A percentile compares a stretch with the other conserved stretches of the same genome.
These are phyloP conservation scores for Promerops cafer DNA, from an alignment of 2,113 vertebrate genomes.

Conservation along the genomic window DNA sequence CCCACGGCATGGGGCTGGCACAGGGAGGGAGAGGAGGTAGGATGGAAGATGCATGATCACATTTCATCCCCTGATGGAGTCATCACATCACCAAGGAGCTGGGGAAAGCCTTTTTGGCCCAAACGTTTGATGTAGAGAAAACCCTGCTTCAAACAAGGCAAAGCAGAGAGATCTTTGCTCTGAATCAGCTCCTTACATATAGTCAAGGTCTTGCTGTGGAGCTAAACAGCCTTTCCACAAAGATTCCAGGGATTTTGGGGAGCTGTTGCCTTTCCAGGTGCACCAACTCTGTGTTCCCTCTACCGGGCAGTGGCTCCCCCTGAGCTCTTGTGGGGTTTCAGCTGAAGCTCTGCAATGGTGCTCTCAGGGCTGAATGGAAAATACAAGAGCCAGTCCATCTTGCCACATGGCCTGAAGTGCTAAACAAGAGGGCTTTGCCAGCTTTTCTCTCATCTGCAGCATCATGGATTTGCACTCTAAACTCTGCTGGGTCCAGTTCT, in stretches of 20 bases:
- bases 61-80: neutral
- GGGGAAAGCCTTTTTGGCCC: neutral
- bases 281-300: neutral
- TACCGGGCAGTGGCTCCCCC: rapidly evolving
- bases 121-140: rapidly evolving
- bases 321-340: neutral
- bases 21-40: neutral
- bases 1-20: neutral
- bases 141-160: neutral
- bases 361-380: neutral
- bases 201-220: neutral
- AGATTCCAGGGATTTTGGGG: neutral
- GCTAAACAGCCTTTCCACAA: neutral
- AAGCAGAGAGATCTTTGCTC: neutral
- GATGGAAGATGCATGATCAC: neutral
- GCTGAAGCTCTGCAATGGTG: neutral
- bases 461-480: neutral
- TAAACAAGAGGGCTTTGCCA: neutral
- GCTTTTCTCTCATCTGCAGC: neutral
- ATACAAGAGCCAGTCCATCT: neutral
- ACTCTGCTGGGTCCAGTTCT: neutral
- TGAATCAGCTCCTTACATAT: neutral
- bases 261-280: neutral
- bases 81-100: neutral
- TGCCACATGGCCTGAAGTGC: neutral